These are phyloP conservation scores for Crypturellus undulatus DNA, from an alignment of 2,113 vertebrate genomes.

Conservation along the genomic window DNA sequence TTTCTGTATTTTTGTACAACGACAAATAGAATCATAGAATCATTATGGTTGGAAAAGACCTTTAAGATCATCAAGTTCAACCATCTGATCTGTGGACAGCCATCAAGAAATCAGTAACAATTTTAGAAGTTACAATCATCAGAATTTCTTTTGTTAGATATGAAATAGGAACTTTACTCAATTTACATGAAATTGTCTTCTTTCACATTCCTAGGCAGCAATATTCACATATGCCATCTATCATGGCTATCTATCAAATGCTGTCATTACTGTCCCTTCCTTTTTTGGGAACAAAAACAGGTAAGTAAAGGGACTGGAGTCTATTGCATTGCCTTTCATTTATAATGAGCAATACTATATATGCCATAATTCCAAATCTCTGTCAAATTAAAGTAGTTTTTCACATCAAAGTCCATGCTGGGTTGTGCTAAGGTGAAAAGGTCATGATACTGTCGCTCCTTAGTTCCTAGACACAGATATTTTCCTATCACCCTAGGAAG, in stretches of 20 bases:
- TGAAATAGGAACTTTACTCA: background rate
- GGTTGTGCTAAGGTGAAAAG: background rate
- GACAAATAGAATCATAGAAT: background rate
- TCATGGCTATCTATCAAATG: background rate
- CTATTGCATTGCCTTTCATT: background rate
- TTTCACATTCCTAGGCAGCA: background rate
- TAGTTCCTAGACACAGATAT: background rate
- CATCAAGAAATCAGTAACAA: background rate
- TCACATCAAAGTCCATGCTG: background rate
- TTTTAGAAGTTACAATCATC: background rate
- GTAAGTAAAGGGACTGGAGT: background rate
- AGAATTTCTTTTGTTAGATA: background rate
- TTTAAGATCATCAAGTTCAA: no score
- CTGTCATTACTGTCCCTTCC: background rate
- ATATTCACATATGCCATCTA: background rate
- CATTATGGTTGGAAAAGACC: no score
- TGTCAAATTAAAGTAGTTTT: background rate
- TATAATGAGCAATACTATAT: background rate
- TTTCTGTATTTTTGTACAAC: background rate
- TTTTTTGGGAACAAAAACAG: background rate
- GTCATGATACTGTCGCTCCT: background rate
- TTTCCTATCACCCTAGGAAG: background rate
- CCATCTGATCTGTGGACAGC: background rate
- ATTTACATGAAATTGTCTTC: background rate
- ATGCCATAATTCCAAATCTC: background rate